These are phyloP conservation scores for Buceros bicornis DNA, from an alignment of 2,797 vertebrate genomes.

Conservation along the genomic window DNA sequence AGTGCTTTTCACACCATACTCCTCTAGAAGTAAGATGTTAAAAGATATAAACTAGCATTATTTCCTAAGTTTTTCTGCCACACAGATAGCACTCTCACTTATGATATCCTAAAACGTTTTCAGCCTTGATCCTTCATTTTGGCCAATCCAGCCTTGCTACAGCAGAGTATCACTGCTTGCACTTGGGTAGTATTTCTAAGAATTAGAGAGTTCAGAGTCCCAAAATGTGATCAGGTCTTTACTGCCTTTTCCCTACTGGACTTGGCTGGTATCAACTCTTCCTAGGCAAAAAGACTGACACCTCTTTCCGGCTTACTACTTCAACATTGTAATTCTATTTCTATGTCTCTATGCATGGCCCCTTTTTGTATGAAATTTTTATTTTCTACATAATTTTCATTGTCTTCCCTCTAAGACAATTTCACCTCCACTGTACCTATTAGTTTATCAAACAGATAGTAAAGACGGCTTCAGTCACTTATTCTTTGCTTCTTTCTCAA, in stretches of 20 bases:
- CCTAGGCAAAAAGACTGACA: neutral
- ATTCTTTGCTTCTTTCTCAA: neutral
- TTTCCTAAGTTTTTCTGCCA: neutral
- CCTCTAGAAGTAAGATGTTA: neutral
- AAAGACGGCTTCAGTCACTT: neutral
- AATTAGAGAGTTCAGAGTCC: neutral
- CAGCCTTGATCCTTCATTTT: neutral
- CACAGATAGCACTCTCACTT: neutral
- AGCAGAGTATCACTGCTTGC: neutral
- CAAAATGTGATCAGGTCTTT: neutral
- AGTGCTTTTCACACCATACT: neutral
- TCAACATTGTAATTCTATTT: neutral
- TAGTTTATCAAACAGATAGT: neutral
- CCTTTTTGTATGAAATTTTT: neutral
- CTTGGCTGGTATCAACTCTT: neutral
- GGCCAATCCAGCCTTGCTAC: neutral
- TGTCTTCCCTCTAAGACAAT: neutral
- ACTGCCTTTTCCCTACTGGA: neutral
- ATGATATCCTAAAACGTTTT: neutral
- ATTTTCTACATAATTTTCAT: neutral
- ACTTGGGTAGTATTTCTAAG: neutral
- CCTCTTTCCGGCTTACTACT: neutral
- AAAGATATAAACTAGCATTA: neutral
- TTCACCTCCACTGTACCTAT: neutral
- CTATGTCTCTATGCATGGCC: too few relatives aligned